Evolutionary conservation across 2,797 vertebrate genomes (phyloP), one percentile per base, ranked within the genome.

Genomic region (Acestrorhynchus altus): DNA sequence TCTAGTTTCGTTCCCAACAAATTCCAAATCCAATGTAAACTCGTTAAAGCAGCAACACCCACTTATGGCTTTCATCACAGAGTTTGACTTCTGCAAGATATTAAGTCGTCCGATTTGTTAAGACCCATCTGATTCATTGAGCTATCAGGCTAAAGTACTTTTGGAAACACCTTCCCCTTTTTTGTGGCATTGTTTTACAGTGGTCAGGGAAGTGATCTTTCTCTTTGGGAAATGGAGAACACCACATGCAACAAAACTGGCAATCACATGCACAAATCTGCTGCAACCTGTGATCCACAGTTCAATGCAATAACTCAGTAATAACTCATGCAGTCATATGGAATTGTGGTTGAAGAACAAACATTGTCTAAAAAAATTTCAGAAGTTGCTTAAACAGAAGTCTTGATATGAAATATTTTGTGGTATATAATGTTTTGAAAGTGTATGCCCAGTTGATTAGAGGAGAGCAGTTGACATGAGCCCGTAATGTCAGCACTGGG

Each of bases 91-190:
- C 70, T 73, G 28, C 31, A 68, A 31, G 68, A 51, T 11, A 24
- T 46, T 60, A 74, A 57, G 52, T 74, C 81, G 77, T 28, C 4
- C 63, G 18, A 51, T 35, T 40, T 44, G 59, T 64, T 69, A 44
- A 61, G 51, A 52, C 39, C 39, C 72, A 8, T 40, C 11, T 47
- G 39, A 81, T 57, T 76, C 72, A 26, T 80, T 44, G 66, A 59
- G 63, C 68, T 70, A 47, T 49, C 56, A 42, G 3, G 28, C 18
- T n/a, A 26, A 11, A 44, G 44, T 67, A 11, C 46, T 11, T 67
- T 31, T 47, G 0, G 16, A 47, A n/a, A 24, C 44, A 15, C 13
- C 4, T 11, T 24, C 16, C 5, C 59, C 63, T 2, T n/a, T 46
- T 44, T 79, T 63, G 22, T 39, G 59, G 31, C 72, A 65, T 12